A percentile compares a stretch with the other conserved stretches of the same genome.
These are phyloP conservation scores for Tridacna gigas DNA, from an alignment of 2,888 invertebrate genomes.

Conservation along the genomic window DNA sequence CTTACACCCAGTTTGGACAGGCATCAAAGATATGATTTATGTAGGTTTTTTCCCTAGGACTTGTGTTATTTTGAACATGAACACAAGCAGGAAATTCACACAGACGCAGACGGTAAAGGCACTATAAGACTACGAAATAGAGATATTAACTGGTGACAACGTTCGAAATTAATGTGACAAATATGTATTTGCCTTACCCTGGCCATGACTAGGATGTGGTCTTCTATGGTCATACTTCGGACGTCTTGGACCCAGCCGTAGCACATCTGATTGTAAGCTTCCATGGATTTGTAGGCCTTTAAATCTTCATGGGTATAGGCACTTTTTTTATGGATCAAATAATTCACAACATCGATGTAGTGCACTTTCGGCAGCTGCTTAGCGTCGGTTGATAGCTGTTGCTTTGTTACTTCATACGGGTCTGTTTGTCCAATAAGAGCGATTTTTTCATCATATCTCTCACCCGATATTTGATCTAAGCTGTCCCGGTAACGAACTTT, in stretches of 20 bases:
- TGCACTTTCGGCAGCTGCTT: too few relatives aligned
- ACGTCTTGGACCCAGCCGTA: constrained; percentile 10
- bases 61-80: too few relatives aligned
- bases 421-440: constrained; percentile 18
- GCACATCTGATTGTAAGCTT: constrained; percentile 13
- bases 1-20: too few relatives aligned
- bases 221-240: not conserved
- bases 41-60: too few relatives aligned
- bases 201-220: not conserved
- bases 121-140: too few relatives aligned
- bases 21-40: too few relatives aligned
- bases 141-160: too few relatives aligned
- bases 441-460: constrained; percentile 21
- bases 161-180: too few relatives aligned
- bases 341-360: not conserved
- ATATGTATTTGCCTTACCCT: too few relatives aligned
- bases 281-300: too few relatives aligned
- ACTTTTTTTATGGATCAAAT: constrained; percentile 3
- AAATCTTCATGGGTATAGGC: constrained; percentile 1
- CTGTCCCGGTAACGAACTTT: constrained; percentile 2
- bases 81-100: too few relatives aligned
- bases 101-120: too few relatives aligned
- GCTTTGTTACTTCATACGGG: constrained; percentile 24
- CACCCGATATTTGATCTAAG: not conserved
- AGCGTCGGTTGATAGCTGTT: constrained; percentile 3